Conservation (phyloP, 2,888 invertebrate species). For the Barypeithes pellucidus region DNA sequence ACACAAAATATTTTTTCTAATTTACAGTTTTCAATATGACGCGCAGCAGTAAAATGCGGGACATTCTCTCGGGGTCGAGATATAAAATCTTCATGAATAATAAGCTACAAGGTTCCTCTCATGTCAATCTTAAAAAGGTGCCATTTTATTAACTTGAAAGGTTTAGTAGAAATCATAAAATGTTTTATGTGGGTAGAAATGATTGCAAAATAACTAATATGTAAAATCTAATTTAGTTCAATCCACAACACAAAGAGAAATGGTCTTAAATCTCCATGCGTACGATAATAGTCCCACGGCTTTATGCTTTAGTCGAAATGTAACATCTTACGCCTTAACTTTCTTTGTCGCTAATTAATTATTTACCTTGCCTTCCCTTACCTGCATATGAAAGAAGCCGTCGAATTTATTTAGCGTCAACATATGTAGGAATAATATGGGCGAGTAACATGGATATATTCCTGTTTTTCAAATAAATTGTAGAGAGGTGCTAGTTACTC, state of each 20-base stretch:
- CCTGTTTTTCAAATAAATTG: no score
- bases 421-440: no score
- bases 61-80: slow-evolving; percentile 30
- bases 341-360: no score
- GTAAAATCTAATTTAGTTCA: background rate
- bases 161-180: slow-evolving; percentile 22
- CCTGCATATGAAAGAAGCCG: no score
- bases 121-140: slow-evolving; percentile 31
- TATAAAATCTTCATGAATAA: slow-evolving; percentile 30
- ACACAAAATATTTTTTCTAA: slow-evolving; percentile 36
- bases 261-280: background rate
- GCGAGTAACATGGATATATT: no score
- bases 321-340: no score
- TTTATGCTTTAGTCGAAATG: no score
- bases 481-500: no score
- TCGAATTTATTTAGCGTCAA: no score
- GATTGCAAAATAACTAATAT: slow-evolving; percentile 13
- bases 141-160: slow-evolving; percentile 27
- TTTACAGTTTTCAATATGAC: slow-evolving; percentile 35
- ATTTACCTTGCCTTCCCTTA: no score
- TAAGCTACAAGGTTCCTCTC: slow-evolving; percentile 26
- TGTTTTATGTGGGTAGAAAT: slow-evolving; percentile 9
- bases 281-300: no score
- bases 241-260: background rate
- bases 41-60: slow-evolving; percentile 26